Percentiles rank a stretch among this genome's conserved stretches.
Evolutionary conservation across 2,888 invertebrate species (phyloP).

Genomic region (Tetanocera ferruginea): DNA sequence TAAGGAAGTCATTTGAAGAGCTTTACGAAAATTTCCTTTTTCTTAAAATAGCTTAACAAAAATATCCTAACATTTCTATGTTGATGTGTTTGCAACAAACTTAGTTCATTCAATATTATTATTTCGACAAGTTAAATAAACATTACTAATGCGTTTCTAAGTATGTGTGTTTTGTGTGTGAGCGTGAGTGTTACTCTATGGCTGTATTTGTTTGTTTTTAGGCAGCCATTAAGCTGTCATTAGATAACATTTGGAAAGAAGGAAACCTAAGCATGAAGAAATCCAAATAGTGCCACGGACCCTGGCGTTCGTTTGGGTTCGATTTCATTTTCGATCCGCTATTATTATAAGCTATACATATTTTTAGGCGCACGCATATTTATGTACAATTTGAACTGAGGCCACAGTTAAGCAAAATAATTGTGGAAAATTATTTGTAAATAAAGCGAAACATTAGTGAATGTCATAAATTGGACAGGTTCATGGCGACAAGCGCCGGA

Average conservation of each 20-base stretch:
- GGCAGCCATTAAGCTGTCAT: conserved; percentile 49
- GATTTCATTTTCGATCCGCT: background rate
- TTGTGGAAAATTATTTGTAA: conserved; percentile 11
- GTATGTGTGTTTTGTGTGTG: conserved; percentile 30
- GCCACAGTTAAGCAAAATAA: conserved; percentile 13
- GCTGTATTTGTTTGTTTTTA: conserved; percentile 18
- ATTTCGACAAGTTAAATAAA: background rate
- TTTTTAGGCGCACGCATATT: background rate
- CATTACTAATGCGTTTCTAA: conserved; percentile 3
- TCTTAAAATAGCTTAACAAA: no score
- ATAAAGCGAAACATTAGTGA: conserved; percentile 2
- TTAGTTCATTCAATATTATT: background rate
- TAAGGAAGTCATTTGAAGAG: no score
- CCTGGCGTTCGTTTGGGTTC: background rate
- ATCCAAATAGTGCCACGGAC: background rate
- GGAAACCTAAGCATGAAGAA: conserved; percentile 29
- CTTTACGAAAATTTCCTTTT: no score
- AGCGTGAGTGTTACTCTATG: background rate
- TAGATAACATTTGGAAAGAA: conserved; percentile 44
- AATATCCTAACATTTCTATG: no score
- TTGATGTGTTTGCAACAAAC: no score
- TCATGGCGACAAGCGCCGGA: background rate
- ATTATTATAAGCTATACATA: background rate
- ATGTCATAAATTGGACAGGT: conserved; percentile 10
- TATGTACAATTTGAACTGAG: conserved; percentile 19